Conservation (phyloP, 2,113 vertebrate genomes). For the Mixornis gularis region DNA sequence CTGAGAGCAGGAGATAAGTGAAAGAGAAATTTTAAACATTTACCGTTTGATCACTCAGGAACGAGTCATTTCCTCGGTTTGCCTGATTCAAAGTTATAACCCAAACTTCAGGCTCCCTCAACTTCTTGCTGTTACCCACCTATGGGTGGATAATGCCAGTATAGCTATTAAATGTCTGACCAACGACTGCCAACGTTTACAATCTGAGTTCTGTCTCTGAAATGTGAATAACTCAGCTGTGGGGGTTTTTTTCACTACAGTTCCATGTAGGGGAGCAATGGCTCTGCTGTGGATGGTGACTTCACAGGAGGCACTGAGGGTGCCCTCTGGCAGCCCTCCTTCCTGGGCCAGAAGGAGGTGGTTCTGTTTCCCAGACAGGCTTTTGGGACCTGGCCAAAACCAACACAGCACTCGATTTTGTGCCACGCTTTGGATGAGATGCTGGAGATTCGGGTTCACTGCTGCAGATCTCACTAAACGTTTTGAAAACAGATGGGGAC, state of each 20-base stretch:
- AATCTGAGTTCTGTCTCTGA: not conserved
- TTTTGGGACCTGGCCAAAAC: not conserved
- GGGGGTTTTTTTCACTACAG: not conserved
- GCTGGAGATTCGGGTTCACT: not conserved
- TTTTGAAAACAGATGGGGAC: constrained; percentile 22
- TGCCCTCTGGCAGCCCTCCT: not conserved
- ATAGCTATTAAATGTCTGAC: not conserved
- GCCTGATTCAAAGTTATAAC: not conserved
- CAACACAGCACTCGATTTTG: not conserved
- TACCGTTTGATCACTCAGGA: not conserved
- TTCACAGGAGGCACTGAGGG: not conserved
- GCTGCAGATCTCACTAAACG: not conserved
- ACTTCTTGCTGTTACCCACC: not conserved
- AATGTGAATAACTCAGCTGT: not conserved
- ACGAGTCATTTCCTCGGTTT: not conserved
- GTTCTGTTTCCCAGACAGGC: not conserved
- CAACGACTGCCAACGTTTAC: not conserved
- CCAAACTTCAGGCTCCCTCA: not conserved
- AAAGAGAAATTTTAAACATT: not conserved
- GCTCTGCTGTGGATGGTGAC: not conserved
- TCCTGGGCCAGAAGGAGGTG: not conserved
- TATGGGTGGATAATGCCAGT: too few species aligned
- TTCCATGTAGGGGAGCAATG: not conserved
- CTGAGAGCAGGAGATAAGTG: not conserved
- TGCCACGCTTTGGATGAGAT: not conserved